Conservation (phyloP, 2,888 invertebrate genomes). For the Pollenia griseotomentosa region DNA sequence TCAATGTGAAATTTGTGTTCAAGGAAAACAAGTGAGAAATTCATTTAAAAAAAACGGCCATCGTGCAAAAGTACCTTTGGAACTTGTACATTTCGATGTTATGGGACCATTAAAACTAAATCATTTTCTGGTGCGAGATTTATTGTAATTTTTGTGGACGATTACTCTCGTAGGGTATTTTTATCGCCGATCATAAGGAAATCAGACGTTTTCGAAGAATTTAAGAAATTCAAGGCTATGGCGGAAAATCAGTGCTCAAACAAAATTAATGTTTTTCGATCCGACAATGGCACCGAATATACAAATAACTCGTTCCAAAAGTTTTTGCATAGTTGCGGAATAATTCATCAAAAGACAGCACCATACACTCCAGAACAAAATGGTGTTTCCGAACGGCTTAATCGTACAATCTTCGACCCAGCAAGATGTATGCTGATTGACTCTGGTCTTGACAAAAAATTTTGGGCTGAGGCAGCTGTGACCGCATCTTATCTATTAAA, state of each 20-base stretch:
- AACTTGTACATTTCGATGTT: conserved; percentile 80
- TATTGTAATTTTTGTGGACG: conserved; percentile 81
- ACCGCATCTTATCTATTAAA: conserved; percentile 71
- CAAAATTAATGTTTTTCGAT: too few species aligned
- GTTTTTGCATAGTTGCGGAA: conserved; percentile 25
- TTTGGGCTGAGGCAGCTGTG: conserved; percentile 70
- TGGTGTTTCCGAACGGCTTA: conserved; percentile 68
- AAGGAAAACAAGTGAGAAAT: conserved; percentile 75
- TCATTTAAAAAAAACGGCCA: conserved; percentile 71
- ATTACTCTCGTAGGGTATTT: conserved; percentile 74
- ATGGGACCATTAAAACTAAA: conserved; percentile 79
- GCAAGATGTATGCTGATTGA: conserved; percentile 74
- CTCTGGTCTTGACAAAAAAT: conserved; percentile 64
- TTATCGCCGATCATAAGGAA: conserved; percentile 66
- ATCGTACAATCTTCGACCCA: conserved; percentile 74
- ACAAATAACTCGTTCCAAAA: too few species aligned
- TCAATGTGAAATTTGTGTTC: conserved; percentile 74
- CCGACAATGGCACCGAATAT: too few species aligned
- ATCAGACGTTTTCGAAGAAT: conserved; percentile 42
- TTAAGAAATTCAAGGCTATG: conserved; percentile 72
- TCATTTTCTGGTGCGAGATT: conserved; percentile 79
- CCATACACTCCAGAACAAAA: conserved; percentile 60
- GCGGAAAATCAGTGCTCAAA: conserved; percentile 18
- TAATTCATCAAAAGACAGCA: conserved; percentile 28
- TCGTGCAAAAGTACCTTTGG: conserved; percentile 75